Conservation (phyloP, 1,140 invertebrate species). For the Trichonephila clavata region DNA sequence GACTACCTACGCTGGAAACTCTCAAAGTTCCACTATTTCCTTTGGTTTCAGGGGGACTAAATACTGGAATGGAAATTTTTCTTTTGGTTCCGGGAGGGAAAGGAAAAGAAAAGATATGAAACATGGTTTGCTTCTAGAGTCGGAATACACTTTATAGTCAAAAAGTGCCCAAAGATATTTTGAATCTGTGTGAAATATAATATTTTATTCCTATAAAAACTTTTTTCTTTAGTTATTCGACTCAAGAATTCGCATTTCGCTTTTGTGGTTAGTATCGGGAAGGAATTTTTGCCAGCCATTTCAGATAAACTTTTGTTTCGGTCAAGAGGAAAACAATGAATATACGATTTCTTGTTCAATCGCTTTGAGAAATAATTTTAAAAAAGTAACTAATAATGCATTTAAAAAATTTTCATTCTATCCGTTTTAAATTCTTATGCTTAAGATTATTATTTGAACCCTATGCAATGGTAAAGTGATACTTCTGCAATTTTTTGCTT, state of each 20-base stretch:
- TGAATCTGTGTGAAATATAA: conserved; percentile 37
- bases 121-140: conserved; percentile 20
- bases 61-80: conserved; percentile 30
- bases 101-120: conserved; percentile 32
- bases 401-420: too few species aligned
- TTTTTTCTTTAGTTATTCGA: conserved; percentile 20
- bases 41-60: conserved; percentile 24
- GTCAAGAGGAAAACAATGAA: background rate
- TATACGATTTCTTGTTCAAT: too few species aligned
- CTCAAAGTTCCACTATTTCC: conserved; percentile 35
- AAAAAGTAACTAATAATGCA: too few species aligned
- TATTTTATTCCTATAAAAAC: conserved; percentile 35
- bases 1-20: conserved; percentile 37
- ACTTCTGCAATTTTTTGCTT: too few species aligned
- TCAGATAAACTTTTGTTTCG: background rate
- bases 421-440: too few species aligned
- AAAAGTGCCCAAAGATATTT: conserved; percentile 18
- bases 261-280: background rate
- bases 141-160: conserved; percentile 26
- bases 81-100: too few species aligned
- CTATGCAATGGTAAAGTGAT: too few species aligned
- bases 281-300: background rate
- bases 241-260: background rate
- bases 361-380: too few species aligned
- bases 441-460: too few species aligned